Base-by-base conservation (phyloP, 2,888 invertebrate genomes). In the Leucophenga montana region DNA sequence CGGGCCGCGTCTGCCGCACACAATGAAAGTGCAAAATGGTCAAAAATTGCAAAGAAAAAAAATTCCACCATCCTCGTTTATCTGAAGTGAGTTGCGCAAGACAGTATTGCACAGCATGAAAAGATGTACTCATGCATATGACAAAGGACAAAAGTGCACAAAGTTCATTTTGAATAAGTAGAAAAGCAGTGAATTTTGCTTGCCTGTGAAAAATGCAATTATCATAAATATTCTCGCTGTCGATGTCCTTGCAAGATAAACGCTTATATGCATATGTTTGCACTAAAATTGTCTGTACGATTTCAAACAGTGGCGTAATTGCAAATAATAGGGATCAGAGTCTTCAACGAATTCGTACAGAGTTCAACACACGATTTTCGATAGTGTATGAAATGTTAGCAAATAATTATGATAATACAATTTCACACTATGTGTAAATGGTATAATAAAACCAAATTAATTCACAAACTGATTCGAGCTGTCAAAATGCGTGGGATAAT, bases 141-240 rank as follows among this genome's bases (percentile, higher is more conserved):
- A 59, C 59, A 59, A 59, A 59, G 59, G 16, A 33, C 59, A 77
- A 73, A 80, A 77, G 77, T 78, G 78, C 76, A 75, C 73, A 73
- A 11, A 4, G 39, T 33, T 59, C 39, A 31, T 20, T 27, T 56
- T 27, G 20, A 56, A 56, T 56, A 14, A 56, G 27, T 14, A 20
- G 22, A 53, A 20, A 22, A 8, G 39, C 5, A 61, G 70, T 69
- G 39, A 73, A 75, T 74, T 74, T 75, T 76, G 84, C 83, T 79
- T 79, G 18, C 50, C 31, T n/a, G 59, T 31, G 33, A 56, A 59
- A 82, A 82, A 84, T 82, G 81, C 84, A 82, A 82, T 82, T 82
- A 82, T 82, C 84, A 82, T 82, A 82, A 82, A 84, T 82, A 83
- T 84, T 80, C 78, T 68, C 73, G 78, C 76, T 71, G 77, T 59